Evolutionary conservation across 1,140 invertebrate species (phyloP).

Genomic region (Euglossa dilemma): DNA sequence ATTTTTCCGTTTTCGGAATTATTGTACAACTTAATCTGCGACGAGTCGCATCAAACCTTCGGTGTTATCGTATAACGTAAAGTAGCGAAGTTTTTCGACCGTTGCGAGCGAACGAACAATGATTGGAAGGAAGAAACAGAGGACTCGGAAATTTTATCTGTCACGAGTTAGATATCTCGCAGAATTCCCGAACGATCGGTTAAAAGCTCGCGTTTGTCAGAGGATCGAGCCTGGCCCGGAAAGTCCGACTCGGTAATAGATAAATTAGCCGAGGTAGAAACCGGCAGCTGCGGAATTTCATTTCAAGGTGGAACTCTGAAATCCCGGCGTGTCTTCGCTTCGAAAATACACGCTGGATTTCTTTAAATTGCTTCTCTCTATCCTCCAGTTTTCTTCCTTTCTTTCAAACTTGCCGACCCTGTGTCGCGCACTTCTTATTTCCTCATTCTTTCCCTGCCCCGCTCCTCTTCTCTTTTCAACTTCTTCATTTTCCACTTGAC

Average conservation of each 20-base stretch:
- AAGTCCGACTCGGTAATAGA: constrained; percentile 7
- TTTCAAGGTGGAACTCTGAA: constrained; percentile 26
- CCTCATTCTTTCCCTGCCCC: no score
- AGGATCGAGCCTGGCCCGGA: not conserved
- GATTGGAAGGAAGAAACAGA: no score
- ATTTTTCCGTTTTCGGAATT: no score
- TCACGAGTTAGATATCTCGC: not conserved
- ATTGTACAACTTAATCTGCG: no score
- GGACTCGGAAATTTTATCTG: not conserved
- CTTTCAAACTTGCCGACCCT: no score
- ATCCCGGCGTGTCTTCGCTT: not conserved
- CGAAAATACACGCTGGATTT: constrained; percentile 30
- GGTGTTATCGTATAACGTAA: no score
- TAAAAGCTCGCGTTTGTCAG: constrained; percentile 27
- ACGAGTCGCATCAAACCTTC: no score
- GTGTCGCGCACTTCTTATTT: not conserved
- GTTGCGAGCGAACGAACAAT: no score
- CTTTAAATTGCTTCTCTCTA: not conserved
- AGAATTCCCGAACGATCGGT: not conserved
- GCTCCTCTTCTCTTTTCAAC: no score
- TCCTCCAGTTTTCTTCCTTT: not conserved
- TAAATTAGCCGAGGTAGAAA: constrained; percentile 38
- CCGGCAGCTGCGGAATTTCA: constrained; percentile 24
- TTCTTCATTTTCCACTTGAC: not conserved
- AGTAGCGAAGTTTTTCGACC: no score